These are phyloP conservation scores for Molossus alvarezi DNA, from an alignment of 2,797 vertebrate genomes.

Conservation along the genomic window DNA sequence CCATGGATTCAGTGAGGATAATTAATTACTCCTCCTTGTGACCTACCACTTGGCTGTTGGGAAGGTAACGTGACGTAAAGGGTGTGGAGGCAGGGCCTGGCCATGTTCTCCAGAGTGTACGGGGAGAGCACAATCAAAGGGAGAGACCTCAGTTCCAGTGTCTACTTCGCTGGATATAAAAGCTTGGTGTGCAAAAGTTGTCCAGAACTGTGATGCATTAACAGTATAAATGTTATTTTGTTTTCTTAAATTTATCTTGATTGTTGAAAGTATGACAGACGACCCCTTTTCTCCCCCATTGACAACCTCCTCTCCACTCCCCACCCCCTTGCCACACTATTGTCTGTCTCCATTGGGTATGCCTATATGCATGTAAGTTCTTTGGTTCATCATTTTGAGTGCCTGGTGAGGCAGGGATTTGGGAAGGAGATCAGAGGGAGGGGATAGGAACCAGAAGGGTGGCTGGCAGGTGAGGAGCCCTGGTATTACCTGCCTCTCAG, in stretches of 20 bases:
- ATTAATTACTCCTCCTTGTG: too few relatives aligned
- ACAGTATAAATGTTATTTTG: neutral
- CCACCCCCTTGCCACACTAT: too few relatives aligned
- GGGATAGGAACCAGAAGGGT: neutral
- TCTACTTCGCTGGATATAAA: neutral
- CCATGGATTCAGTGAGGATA: rapidly evolving
- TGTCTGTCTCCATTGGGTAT: too few relatives aligned
- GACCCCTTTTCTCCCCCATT: too few relatives aligned
- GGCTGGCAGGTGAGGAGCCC: neutral
- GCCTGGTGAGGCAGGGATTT: neutral
- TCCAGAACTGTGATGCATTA: neutral
- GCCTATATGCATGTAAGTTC: too few relatives aligned
- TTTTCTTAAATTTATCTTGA: too few relatives aligned
- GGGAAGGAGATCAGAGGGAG: neutral
- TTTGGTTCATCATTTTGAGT: neutral
- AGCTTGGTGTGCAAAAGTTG: neutral
- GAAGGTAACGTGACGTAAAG: neutral
- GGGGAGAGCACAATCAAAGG: neutral
- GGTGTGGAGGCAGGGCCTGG: neutral
- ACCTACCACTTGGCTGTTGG: rapidly evolving
- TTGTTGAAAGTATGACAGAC: too few relatives aligned
- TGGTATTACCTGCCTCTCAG: rapidly evolving
- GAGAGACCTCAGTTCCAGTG: too few relatives aligned
- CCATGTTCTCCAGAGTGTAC: rapidly evolving
- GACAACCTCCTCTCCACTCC: too few relatives aligned